Evolutionary conservation across 2,888 invertebrate species (phyloP).

Genomic region (Cylindroiulus punctatus): DNA sequence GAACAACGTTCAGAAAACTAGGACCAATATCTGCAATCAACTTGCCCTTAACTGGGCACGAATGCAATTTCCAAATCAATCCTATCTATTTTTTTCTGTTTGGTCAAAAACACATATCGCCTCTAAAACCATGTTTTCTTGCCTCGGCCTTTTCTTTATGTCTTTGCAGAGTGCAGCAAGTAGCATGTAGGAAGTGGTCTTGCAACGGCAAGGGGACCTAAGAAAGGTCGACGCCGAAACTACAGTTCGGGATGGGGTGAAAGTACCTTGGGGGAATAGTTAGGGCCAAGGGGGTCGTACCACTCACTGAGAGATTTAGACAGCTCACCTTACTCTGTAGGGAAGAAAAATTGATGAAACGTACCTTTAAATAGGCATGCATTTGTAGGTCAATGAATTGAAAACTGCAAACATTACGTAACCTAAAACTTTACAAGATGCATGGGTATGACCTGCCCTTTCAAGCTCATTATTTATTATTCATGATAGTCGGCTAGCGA

Average conservation of each 20-base stretch:
- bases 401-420: too few species aligned
- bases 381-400: too few species aligned
- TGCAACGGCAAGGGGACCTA: not conserved
- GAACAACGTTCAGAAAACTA: conserved; percentile 50
- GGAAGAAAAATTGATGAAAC: too few species aligned
- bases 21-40: conserved; percentile 50
- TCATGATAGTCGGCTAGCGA: too few species aligned
- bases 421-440: too few species aligned
- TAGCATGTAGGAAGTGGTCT: conserved; percentile 19
- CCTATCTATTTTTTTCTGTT: not conserved
- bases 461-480: too few species aligned
- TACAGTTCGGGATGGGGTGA: not conserved
- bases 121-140: not conserved
- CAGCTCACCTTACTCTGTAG: too few species aligned
- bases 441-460: too few species aligned
- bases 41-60: conserved; percentile 22
- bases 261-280: too few species aligned
- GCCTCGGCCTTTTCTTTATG: conserved; percentile 43
- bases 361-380: too few species aligned
- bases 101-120: not conserved
- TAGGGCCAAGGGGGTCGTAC: too few species aligned
- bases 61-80: conserved; percentile 22
- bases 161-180: conserved; percentile 43
- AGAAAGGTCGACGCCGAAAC: not conserved
- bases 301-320: too few species aligned